Evolutionary conservation across 1,140 invertebrate genomes (phyloP), one percentile per base, ranked within the genome.

Genomic region (Neuroterus valhalla): DNA sequence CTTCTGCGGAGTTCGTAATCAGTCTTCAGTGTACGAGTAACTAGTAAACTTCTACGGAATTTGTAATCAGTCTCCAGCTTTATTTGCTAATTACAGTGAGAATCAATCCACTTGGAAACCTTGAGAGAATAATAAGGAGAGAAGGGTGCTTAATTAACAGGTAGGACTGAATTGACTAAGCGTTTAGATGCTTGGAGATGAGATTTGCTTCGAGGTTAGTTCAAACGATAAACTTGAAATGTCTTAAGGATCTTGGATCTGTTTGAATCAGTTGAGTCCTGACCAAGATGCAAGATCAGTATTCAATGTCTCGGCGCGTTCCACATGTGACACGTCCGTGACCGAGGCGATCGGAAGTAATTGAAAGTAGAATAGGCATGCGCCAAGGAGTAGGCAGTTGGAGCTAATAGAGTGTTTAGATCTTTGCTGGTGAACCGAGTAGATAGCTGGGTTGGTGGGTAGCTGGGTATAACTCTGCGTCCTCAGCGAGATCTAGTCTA

Each of bases 271-370:
- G 46, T 19, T 43, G n/a, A 23, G 12, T 17, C 11, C 31, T 17
- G 19, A 43, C 8, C 50, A 52, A 31, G 55, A 62, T 19, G 48
- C n/a, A 19, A 50, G 19, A 50, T 17, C 11, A 5, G 48, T n/a
- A 11, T 62, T 62, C 52, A 62, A 62, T 14, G 52, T 31, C 21
- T 14, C 23, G 55, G 55, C 76, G 71, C 76, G 80, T 78, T 82
- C 80, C 75, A 80, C 78, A 78, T 82, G 80, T 82, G 80, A 82
- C 80, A 82, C 80, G 76, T 82, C 78, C 76, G 80, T 82, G 74
- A 82, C 80, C 74, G 67, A 76, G 48, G 46, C 76, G 74, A 77
- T 79, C 80, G 80, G 76, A 79, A 79, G 80, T 76, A 79, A 79
- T 81, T 81, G 78, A 81, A 81, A 81, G 79, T 81, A 78, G 79